phyloP scores from a whole-genome alignment of 2,797 vertebrate genomes.

The Acrossocheilus wenchowensis region DNA sequence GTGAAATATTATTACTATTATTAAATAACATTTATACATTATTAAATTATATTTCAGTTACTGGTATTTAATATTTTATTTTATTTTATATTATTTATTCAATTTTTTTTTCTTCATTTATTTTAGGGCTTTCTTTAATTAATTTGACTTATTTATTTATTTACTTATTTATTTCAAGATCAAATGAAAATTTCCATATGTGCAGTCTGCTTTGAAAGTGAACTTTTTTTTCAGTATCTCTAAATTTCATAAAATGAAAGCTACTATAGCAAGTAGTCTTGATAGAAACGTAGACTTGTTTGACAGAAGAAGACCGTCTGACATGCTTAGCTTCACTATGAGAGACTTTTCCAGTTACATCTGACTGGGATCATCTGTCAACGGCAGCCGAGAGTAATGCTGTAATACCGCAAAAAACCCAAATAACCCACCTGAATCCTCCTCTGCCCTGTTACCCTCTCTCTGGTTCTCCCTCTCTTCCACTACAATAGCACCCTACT shows the following conservation, averaged over 20 bases:
- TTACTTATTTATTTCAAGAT: too few relatives aligned
- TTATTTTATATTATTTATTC: too few relatives aligned
- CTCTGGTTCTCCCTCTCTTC: not conserved
- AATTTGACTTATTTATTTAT: not conserved
- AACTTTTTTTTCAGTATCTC: not conserved
- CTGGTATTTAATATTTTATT: too few relatives aligned
- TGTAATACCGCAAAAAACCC: not conserved
- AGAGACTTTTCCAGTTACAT: not conserved
- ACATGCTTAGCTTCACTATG: not conserved
- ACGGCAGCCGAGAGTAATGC: not conserved
- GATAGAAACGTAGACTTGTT: not conserved
- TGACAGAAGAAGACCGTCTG: not conserved
- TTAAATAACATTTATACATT: too few relatives aligned
- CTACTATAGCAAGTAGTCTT: not conserved
- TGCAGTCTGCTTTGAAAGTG: not conserved
- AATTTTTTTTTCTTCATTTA: too few relatives aligned
- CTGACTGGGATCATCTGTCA: not conserved
- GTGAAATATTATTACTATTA: too few relatives aligned
- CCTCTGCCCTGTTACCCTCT: not conserved
- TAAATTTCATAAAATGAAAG: not conserved
- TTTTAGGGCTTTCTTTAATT: not conserved
- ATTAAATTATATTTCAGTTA: too few relatives aligned
- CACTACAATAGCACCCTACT: not conserved
- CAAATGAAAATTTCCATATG: too few relatives aligned
- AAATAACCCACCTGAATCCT: constrained; percentile 6